Evolutionary conservation across 2,888 invertebrate genomes (phyloP), one percentile per base, ranked within the genome.

Genomic region (Imbricaverruca yamaguchii): DNA sequence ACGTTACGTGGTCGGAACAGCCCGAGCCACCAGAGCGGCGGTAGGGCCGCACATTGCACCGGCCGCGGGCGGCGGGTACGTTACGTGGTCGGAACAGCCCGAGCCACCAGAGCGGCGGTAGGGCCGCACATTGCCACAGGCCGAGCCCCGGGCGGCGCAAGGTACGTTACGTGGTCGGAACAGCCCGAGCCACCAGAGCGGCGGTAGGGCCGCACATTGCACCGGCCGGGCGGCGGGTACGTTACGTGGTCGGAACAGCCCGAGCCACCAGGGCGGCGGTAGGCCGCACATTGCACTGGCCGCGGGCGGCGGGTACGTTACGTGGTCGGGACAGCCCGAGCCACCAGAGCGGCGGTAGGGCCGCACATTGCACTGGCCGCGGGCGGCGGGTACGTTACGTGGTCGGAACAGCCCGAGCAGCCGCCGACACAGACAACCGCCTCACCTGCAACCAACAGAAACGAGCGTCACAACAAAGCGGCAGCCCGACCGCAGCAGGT

Each of bases 391-490:
- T 69, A 69, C 69, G 39, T 69, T 69, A 69, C 69, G 9, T 25
- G 12, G 23, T 39, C 7, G 39, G 6, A 4, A 39, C 15, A 69
- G 18, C 39, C 69, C 39, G 25, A 23, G 69, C 67, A n/a, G 0
- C 69, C 23, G 39, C 23, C 23, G 15, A 39, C 25, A 25, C 39
- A 1, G 39, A 39, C 39, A 39, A 39, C n/a, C 67, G 67, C 25
- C 69, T 69, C 69, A 69, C 69, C 69, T 69, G 69, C 15, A 69
- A 69, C 23, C 12, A 15, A 69, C 15, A 25, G 39, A 69, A 69
- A 69, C 69, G 69, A 39, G 12, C 69, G 39, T 69, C 69, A 69
- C 15, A 13, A 69, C 69, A 69, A 69, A 69, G 69, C 69, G 39
- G 39, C 39, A 39, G 39, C 39, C 39, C 2, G 4, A 4, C 39